Conservation (phyloP, 2,888 invertebrate species). For the Nysson spinosus region DNA sequence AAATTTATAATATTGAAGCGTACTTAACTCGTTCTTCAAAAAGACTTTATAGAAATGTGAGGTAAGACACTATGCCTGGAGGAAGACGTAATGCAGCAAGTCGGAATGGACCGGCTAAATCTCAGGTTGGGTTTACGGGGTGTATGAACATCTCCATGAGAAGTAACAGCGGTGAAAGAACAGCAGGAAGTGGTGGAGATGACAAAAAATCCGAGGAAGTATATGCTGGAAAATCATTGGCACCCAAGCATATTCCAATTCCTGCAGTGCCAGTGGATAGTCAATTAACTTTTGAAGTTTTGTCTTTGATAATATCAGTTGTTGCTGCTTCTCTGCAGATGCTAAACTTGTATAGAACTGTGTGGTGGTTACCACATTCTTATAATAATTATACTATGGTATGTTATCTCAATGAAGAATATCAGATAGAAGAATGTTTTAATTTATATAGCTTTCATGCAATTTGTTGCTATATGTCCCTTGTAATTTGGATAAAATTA, state of each 20-base stretch:
- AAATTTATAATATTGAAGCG: too few relatives aligned
- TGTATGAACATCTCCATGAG: slow-evolving; percentile 30
- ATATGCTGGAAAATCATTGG: slow-evolving; percentile 76
- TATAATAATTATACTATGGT: slow-evolving; percentile 93
- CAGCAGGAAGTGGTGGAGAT: slow-evolving; percentile 46
- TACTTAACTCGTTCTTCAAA: not conserved
- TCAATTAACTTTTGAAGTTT: slow-evolving; percentile 90
- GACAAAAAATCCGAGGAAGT: slow-evolving; percentile 68
- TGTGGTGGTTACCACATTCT: slow-evolving; percentile 98
- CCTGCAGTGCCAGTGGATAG: slow-evolving; percentile 88
- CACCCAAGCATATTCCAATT: slow-evolving; percentile 90
- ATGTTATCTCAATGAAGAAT: too few relatives aligned
- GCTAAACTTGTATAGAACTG: slow-evolving; percentile 95
- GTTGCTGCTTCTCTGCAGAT: slow-evolving; percentile 92
- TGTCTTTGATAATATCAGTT: slow-evolving; percentile 89
- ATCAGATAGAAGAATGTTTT: too few relatives aligned
- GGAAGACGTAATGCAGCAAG: slow-evolving; percentile 71
- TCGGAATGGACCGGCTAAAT: slow-evolving; percentile 66
- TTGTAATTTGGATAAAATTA: slow-evolving; percentile 6
- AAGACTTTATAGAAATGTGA: slow-evolving; percentile 23
- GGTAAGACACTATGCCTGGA: slow-evolving; percentile 71
- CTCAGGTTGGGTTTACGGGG: slow-evolving; percentile 71
- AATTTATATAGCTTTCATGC: not conserved
- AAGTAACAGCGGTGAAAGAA: slow-evolving; percentile 55
- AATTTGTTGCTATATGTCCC: not conserved